A percentile compares a stretch with the other conserved stretches of the same genome.
Evolutionary conservation across 2,888 invertebrate genomes (phyloP).

Genomic region (Pristionchus exspectatus): DNA sequence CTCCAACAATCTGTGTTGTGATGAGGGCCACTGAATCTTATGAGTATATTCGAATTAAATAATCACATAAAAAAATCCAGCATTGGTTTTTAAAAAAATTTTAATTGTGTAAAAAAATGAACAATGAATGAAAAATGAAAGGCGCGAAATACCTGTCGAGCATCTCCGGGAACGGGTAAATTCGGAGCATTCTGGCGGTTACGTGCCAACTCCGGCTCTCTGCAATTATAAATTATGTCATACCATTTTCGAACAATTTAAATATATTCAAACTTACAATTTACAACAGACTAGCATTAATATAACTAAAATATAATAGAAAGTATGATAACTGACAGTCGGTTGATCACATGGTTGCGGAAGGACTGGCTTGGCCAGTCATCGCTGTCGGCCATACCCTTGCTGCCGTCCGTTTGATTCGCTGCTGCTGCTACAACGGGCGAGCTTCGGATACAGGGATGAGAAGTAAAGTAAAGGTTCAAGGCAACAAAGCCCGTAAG

Average conservation of each 20-base stretch:
- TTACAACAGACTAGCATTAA: no score
- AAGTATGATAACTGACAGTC: conserved; percentile 71
- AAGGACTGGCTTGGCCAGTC: conserved; percentile 78
- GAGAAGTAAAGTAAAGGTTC: no score
- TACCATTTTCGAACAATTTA: no score
- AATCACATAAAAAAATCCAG: no score
- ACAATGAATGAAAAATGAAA: not conserved
- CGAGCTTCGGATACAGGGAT: not conserved
- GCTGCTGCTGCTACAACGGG: conserved; percentile 7
- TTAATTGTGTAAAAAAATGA: no score
- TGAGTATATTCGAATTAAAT: no score
- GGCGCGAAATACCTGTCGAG: conserved; percentile 65
- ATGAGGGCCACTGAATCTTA: no score
- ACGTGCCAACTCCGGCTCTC: conserved; percentile 77
- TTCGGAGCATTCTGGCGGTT: conserved; percentile 78
- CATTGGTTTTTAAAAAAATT: no score
- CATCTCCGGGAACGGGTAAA: conserved; percentile 77
- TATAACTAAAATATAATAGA: no score
- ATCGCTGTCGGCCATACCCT: conserved; percentile 70
- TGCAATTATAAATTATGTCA: conserved; percentile 57
- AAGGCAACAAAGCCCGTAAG: no score
- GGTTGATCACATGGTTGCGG: conserved; percentile 77
- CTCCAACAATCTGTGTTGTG: no score
- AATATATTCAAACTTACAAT: no score
- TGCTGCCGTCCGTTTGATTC: not conserved